Evolutionary conservation across 2,113 vertebrate genomes (phyloP), one percentile per base, ranked within the genome.

Genomic region (Muscicapa adusta): DNA sequence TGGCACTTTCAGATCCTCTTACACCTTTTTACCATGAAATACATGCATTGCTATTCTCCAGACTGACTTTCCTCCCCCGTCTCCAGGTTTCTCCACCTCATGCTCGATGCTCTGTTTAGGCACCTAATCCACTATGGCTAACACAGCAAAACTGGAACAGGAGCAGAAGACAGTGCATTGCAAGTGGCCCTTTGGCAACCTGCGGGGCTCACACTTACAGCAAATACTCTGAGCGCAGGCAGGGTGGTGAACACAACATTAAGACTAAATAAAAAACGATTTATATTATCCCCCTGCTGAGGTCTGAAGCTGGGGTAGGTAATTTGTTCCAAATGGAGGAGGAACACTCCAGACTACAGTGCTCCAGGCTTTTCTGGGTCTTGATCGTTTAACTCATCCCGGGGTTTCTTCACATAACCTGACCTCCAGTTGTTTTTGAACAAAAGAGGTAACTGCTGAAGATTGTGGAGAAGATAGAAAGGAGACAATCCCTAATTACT

Each of bases 301-400:
- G 92, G 68, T 92, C 6, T 95, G 89, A 96, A 95, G 91, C 85
- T 78, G 58, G 71, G 87, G 81, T 70, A 31, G 56, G 54, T 83
- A 94, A 91, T 98, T 96, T 95, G 84, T 91, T 94, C 83, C 71
- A 92, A 73, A 66, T 65, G 50, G 65, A 80, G 51, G 94, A 96
- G 73, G 87, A 97, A 73, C n/a, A 54, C 33, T 63, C 7, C 25
- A 65, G 90, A 43, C 68, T 70, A 63, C 6, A 61, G 57, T 77
- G 56, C 77, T 94, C 24, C 73, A 76, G 73, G 76, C 63, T 85
- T 76, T 91, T 94, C 54, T 95, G 87, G 65, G 57, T 83, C 85
- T 88, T 82, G 89, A 70, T 83, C 67, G 47, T 95, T 97, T 93
- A 93, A 40, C 72, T 96, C 90, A 34, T 93, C 73, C 1, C 47